Percentiles rank a stretch among this genome's conserved stretches.
These are phyloP conservation scores for Galago senegalensis DNA, from an alignment of 2,797 vertebrate species.

Conservation along the genomic window DNA sequence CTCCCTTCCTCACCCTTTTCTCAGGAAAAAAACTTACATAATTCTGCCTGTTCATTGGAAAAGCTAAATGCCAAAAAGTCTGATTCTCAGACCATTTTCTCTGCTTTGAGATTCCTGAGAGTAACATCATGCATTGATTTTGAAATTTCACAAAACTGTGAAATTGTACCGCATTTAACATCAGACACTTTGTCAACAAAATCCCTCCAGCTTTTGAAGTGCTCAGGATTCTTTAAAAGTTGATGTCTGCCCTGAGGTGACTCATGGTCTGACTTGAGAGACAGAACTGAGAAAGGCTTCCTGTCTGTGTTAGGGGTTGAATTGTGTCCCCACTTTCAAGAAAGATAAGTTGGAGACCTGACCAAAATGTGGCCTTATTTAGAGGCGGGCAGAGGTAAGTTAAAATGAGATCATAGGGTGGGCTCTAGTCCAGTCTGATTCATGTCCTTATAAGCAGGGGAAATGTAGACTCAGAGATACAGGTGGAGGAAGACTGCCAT, in stretches of 20 bases:
- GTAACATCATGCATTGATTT: background rate
- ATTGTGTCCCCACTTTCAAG: accelerated
- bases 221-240: background rate
- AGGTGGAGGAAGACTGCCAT: background rate
- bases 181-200: background rate
- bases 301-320: background rate
- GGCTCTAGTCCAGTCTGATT: background rate
- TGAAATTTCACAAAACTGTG: background rate
- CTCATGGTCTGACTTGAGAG: background rate
- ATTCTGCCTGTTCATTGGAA: background rate
- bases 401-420: background rate
- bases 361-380: background rate
- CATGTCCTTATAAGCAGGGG: background rate
- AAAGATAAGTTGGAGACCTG: background rate
- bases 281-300: background rate
- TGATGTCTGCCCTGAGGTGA: background rate
- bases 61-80: background rate
- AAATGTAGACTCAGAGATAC: background rate
- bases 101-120: background rate
- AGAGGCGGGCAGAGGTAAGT: background rate
- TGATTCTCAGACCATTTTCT: background rate
- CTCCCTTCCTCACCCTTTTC: background rate
- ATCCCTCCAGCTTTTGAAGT: background rate
- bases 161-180: background rate
- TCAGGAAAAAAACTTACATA: background rate